Base-by-base conservation (phyloP, 1,140 invertebrate species). In the Platorchestia sp. region DNA sequence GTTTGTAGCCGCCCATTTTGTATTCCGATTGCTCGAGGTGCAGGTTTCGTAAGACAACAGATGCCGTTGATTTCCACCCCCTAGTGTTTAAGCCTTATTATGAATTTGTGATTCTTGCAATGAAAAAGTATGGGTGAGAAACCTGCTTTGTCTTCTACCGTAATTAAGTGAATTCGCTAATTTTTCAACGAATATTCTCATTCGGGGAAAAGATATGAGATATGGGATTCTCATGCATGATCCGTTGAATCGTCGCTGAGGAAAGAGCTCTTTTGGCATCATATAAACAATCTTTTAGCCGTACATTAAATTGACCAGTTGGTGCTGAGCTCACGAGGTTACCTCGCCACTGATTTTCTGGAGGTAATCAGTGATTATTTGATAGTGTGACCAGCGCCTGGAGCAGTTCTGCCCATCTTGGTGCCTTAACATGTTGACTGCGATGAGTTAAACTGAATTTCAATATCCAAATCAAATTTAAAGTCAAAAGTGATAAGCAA, bases 321-420 rank as follows among this genome's bases (percentile, higher is more conserved):
- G 27, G 27, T 3, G 59, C 1, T 75, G 27, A 75, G 27, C 59
- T 3, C 59, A 75, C 59, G 10, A 75, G 59, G 1, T 19, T 75
- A 1, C 59, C 1, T 19, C 59, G 14, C 27, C 59, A 36, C 59
- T 75, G 59, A 75, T 75, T 75, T 36, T 22, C 59, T 75, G 14
- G 36, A 75, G 59, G 59, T 75, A 19, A 10, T 19, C 10, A 19
- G 36, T 75, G 59, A 75, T 75, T 75, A 75, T 75, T 1, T 3
- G 7, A 16, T 89, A 41, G 87, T 89, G 87, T 89, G 87, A 89
- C 87, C 87, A 43, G 3, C 87, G 43, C 87, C 43, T 14, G 6
- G 14, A 27, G 87, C 87, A 42, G 87, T 44, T 89, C n/a, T 89
- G 87, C 42, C 87, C 87, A 89, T 89, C 87, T 42, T 89, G 87